Base-by-base conservation (phyloP, 1,140 invertebrate species). In the Caerostris extrusa region DNA sequence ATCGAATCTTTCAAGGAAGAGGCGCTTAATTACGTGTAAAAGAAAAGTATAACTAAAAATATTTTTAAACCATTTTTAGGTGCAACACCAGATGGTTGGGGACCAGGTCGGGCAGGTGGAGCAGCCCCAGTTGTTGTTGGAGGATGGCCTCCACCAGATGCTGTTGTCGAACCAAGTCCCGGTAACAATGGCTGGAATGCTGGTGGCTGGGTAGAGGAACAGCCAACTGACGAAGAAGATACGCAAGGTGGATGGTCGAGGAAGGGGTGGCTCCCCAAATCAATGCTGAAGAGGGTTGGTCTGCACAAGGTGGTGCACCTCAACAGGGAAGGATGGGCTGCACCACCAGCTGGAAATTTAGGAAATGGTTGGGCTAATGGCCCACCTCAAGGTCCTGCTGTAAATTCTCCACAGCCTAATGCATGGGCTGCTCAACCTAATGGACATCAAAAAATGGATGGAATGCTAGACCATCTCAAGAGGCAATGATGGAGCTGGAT, bases 161-260 rank as follows among this genome's bases (percentile, higher is more conserved):
- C 90, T 19, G 12, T 10, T 53, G 55, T 34, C 34, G 34, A 34
- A 34, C 34, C 34, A 34, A 34, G 34, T 34, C 34, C 34, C 34
- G 34, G 34, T 34, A 34, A 34, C 2, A 34, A 10, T n/a, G 92
- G 69, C 6, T 61, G 86, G 58, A 82, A 82, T 14, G 88, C 67
- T 14, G 88, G 89, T 69, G 90, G 34, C 10, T 93, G 86, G 85
- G 19, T 53, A 5, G 92, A 81, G 60, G 86, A 93, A 7, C 61
- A 93, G 19, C 17, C 64, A 12, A 6, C 58, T 5, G 14, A 53
- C 5, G 67, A 88, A 53, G 69, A 88, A 7, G 53, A 67, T 71
- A 12, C 53, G 12, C 17, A 60, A 10, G 60, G 19, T 77, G 91
- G 91, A 7, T 93, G 91, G 64, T 34, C n/a, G 69, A 55, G 14